A percentile compares a stretch with the other conserved stretches of the same genome.
Evolutionary conservation across 1,140 invertebrate species (phyloP).

Genomic region (Eumeta japonica): DNA sequence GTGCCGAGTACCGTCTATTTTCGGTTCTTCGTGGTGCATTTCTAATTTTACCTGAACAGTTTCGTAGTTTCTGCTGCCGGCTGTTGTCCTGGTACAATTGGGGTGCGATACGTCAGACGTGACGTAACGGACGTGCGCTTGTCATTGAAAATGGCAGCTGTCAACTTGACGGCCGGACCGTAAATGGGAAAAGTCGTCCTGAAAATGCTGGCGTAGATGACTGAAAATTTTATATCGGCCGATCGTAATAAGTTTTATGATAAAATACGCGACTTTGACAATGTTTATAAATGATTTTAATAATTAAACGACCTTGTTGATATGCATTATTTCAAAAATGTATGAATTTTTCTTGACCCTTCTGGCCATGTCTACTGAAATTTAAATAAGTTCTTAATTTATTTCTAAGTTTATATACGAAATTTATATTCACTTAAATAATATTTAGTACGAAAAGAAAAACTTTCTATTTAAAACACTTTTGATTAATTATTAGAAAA

Average conservation of each 20-base stretch:
- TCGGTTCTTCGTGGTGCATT: conserved; percentile 22
- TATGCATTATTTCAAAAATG: too few species aligned
- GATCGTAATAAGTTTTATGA: background rate
- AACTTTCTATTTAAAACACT: too few species aligned
- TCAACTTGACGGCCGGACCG: conserved; percentile 16
- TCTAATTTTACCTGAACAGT: conserved; percentile 34
- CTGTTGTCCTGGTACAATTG: conserved; percentile 41
- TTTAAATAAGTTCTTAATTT: too few species aligned
- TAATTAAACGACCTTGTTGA: too few species aligned
- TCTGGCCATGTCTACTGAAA: too few species aligned
- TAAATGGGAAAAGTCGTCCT: too few species aligned
- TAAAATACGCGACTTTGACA: conserved; percentile 8
- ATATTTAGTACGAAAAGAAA: too few species aligned
- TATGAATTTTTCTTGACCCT: too few species aligned
- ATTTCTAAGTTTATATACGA: too few species aligned
- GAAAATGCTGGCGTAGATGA: conserved; percentile 7
- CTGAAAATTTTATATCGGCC: conserved; percentile 7
- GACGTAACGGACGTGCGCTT: conserved; percentile 38
- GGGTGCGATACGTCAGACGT: conserved; percentile 25
- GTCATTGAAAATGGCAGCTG: conserved; percentile 26
- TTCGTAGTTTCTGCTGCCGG: conserved; percentile 15
- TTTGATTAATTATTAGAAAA: too few species aligned
- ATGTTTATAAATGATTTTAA: too few species aligned
- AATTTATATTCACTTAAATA: too few species aligned
- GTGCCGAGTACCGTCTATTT: conserved; percentile 32